phyloP scores from a whole-genome alignment of 2,797 vertebrate species.

The Darevskia mixta region DNA sequence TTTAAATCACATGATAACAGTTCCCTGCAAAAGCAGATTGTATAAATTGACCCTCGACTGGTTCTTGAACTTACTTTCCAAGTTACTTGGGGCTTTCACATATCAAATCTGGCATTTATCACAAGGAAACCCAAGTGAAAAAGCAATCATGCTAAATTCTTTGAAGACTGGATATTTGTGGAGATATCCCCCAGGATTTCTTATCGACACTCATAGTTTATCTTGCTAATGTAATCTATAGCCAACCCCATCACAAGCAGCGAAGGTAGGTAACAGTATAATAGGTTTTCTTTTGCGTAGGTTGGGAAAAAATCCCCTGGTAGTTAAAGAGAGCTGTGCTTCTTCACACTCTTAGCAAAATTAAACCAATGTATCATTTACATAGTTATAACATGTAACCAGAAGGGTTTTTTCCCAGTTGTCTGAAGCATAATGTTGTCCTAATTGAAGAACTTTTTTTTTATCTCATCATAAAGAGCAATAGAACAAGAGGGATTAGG shows the following conservation, averaged over 20 bases:
- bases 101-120: not conserved
- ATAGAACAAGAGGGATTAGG: constrained; percentile 66
- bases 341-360: not conserved
- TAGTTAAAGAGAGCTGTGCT: not conserved
- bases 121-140: constrained; percentile 2
- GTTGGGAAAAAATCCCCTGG: not conserved
- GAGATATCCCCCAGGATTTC: not conserved
- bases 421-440: constrained; percentile 36
- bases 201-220: not conserved
- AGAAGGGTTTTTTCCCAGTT: constrained; percentile 30
- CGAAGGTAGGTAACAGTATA: constrained; percentile 1
- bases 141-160: not conserved
- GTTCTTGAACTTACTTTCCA: constrained; percentile 19
- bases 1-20: not conserved
- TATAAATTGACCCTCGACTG: not conserved
- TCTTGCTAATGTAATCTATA: constrained; percentile 30
- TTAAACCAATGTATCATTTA: not conserved
- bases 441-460: constrained; percentile 67
- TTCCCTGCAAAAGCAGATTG: not conserved
- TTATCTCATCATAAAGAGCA: constrained; percentile 62
- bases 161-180: constrained; percentile 2
- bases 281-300: not conserved
- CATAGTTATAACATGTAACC: not conserved
- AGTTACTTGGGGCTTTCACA: not conserved
- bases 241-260: not conserved